These are phyloP conservation scores for Ips typographus DNA, from an alignment of 1,140 invertebrate species.

Conservation along the genomic window DNA sequence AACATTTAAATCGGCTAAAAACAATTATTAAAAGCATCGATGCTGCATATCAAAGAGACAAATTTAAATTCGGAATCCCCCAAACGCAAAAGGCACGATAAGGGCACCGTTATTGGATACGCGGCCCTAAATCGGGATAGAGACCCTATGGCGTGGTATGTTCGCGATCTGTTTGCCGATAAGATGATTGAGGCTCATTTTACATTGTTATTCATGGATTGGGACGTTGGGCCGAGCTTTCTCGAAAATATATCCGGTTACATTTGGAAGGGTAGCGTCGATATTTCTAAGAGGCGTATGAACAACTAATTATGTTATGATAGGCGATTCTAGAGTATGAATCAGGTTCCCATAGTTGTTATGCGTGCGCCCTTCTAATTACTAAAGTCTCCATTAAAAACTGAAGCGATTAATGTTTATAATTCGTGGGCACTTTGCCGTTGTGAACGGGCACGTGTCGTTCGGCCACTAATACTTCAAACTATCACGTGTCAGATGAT, in stretches of 20 bases:
- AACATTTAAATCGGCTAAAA: constrained; percentile 20
- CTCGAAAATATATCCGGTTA: constrained; percentile 48
- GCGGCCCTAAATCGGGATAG: constrained; percentile 36
- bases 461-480: not conserved
- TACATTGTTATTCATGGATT: constrained; percentile 51
- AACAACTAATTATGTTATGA: not conserved
- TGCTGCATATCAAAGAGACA: constrained; percentile 35
- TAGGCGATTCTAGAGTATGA: not conserved
- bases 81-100: constrained; percentile 19
- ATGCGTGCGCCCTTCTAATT: not conserved
- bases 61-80: constrained; percentile 39
- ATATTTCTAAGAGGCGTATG: constrained; percentile 8
- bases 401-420: constrained; percentile 1
- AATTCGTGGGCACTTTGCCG: constrained; percentile 1
- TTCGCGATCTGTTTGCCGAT: constrained; percentile 46
- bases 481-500: constrained; percentile 8
- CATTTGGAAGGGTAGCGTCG: constrained; percentile 26
- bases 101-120: constrained; percentile 39
- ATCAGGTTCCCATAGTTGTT: not conserved
- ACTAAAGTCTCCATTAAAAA: not conserved
- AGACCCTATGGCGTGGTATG: constrained; percentile 34
- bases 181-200: constrained; percentile 44
- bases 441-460: constrained; percentile 3
- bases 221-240: constrained; percentile 44
- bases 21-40: constrained; percentile 27